Evolutionary conservation across 1,140 invertebrate genomes (phyloP).

Genomic region (Pseudomyrmex dendroicus): DNA sequence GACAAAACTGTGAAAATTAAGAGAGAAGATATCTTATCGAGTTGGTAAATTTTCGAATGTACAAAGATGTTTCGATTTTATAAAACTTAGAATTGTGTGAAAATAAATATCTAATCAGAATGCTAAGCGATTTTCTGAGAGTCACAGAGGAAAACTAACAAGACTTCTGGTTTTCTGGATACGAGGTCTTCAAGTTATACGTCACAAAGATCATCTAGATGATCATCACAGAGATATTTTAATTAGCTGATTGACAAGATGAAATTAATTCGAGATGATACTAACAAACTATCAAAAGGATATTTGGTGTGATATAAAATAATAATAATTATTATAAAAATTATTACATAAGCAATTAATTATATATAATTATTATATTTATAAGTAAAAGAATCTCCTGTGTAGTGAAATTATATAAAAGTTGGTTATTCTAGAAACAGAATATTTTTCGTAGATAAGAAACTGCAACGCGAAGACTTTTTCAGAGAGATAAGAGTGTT

Average conservation of each 20-base stretch:
- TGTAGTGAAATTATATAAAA: background rate
- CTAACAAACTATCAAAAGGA: background rate
- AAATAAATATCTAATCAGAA: conserved; percentile 63
- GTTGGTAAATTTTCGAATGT: conserved; percentile 49
- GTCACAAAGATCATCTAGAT: conserved; percentile 61
- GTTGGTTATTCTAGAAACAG: background rate
- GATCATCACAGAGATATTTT: conserved; percentile 65
- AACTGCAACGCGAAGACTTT: conserved; percentile 66
- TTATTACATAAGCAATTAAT: background rate
- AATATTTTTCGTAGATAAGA: conserved; percentile 64
- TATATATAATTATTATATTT: background rate
- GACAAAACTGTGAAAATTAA: conserved; percentile 23
- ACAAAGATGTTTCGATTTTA: background rate
- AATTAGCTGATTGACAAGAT: conserved; percentile 76
- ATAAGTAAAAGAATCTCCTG: background rate
- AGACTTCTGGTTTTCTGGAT: conserved; percentile 78
- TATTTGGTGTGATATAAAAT: background rate
- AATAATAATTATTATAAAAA: background rate
- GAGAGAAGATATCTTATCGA: conserved; percentile 61
- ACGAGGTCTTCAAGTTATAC: conserved; percentile 65
- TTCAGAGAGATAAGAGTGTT: conserved; percentile 67
- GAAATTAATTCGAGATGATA: conserved; percentile 69
- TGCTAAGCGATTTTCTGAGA: conserved; percentile 67
- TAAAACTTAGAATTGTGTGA: background rate
- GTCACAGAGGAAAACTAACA: conserved; percentile 73